Conservation (phyloP, 1,140 invertebrate species). For the Magallana ariakensis region DNA sequence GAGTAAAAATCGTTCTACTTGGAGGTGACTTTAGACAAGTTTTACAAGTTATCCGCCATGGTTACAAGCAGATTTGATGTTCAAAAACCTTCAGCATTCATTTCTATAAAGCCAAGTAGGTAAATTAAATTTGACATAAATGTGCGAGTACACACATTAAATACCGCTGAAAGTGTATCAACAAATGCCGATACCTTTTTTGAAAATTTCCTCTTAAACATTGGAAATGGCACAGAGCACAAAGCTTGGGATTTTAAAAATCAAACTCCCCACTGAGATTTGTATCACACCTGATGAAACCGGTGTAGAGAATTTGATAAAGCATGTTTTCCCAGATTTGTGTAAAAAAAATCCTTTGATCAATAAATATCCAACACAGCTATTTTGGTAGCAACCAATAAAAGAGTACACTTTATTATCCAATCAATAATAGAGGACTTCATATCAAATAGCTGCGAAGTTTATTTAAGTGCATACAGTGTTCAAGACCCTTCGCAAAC, state of each 20-base stretch:
- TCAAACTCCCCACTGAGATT: background rate
- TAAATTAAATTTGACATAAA: conserved; percentile 33
- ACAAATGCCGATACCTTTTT: too few relatives aligned
- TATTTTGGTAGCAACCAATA: conserved; percentile 1
- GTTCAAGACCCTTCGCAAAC: conserved; percentile 14
- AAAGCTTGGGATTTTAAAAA: background rate
- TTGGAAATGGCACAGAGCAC: conserved; percentile 35
- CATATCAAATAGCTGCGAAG: background rate
- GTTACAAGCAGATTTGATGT: conserved; percentile 9
- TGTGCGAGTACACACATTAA: background rate
- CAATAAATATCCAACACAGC: background rate
- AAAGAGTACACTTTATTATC: conserved; percentile 31
- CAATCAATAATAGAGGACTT: conserved; percentile 7
- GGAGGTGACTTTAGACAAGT: conserved; percentile 26
- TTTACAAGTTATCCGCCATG: conserved; percentile 11
- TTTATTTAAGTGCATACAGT: conserved; percentile 55
- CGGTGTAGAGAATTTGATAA: background rate
- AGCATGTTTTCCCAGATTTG: background rate
- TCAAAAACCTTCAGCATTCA: background rate
- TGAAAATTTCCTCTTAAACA: conserved; percentile 1
- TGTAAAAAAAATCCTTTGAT: background rate
- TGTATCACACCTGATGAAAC: background rate
- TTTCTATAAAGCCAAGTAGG: background rate
- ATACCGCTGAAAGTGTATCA: too few relatives aligned
- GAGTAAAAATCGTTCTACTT: background rate